phyloP scores from a whole-genome alignment of 2,113 vertebrate genomes.

The Phocoena sinus region DNA sequence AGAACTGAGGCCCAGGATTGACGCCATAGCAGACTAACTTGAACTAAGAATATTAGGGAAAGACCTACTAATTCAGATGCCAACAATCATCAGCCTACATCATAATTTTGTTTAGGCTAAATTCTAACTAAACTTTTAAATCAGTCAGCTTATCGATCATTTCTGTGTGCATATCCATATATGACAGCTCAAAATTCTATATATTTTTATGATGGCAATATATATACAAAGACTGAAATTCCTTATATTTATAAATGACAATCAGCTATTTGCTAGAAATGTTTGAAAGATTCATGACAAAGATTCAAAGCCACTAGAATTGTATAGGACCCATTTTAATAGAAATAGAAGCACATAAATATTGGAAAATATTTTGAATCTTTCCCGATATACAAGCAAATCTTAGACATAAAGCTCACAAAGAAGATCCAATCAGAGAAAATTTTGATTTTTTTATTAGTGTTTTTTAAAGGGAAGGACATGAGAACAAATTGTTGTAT shows the following conservation, averaged over 20 bases:
- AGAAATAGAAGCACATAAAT: background rate
- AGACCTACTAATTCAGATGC: background rate
- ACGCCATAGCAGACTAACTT: rapidly evolving
- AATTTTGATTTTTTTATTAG: background rate
- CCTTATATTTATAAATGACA: background rate
- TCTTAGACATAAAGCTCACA: background rate
- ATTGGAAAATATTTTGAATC: slow-evolving; percentile 18
- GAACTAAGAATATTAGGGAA: background rate
- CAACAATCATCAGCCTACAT: background rate
- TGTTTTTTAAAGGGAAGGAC: background rate
- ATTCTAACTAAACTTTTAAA: background rate
- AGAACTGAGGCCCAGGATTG: background rate
- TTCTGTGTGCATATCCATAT: background rate
- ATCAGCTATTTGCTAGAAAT: background rate
- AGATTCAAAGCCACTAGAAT: background rate
- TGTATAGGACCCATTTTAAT: background rate
- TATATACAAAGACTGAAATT: background rate
- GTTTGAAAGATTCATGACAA: background rate
- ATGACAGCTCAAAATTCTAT: background rate
- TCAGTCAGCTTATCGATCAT: background rate
- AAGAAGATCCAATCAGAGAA: background rate
- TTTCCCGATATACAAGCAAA: slow-evolving; percentile 48
- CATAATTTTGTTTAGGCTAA: background rate
- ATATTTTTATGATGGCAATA: background rate
- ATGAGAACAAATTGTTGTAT: slow-evolving; percentile 15